Conservation (phyloP, 2,888 invertebrate species). For the Lasioglossum morio region DNA sequence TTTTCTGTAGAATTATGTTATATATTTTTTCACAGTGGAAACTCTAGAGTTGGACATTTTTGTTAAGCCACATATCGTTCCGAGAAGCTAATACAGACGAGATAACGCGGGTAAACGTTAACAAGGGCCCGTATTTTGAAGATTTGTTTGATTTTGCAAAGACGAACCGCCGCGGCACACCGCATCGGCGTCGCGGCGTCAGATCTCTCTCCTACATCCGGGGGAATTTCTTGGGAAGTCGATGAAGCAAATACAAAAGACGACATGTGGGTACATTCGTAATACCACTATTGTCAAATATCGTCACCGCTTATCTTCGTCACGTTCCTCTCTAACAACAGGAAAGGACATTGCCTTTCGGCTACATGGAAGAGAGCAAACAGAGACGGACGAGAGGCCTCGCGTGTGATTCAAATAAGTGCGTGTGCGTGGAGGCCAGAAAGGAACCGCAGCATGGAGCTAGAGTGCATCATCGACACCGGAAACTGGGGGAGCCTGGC, state of each 20-base stretch:
- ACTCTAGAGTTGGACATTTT: neutral
- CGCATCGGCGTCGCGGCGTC: neutral
- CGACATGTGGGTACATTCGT: conserved; percentile 54
- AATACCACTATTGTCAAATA: conserved; percentile 73
- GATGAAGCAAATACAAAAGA: conserved; percentile 57
- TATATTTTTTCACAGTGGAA: too few relatives aligned
- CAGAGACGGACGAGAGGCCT: conserved; percentile 30
- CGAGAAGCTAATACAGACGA: neutral
- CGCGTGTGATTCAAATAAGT: conserved; percentile 46
- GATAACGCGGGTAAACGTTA: neutral
- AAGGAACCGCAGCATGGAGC: conserved; percentile 61
- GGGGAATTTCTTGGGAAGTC: conserved; percentile 64
- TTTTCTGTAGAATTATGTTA: too few relatives aligned
- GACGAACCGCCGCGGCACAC: neutral
- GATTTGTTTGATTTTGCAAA: conserved; percentile 38
- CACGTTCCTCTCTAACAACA: conserved; percentile 45
- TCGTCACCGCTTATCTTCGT: conserved; percentile 74
- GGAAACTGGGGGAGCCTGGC: conserved; percentile 76
- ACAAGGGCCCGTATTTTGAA: neutral
- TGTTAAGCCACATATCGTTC: neutral
- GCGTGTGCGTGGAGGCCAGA: conserved; percentile 50
- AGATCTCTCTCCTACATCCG: conserved; percentile 53
- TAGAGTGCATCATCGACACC: conserved; percentile 75
- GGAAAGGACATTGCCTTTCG: conserved; percentile 48
- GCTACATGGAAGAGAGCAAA: conserved; percentile 65